Evolutionary conservation across 2,797 vertebrate species (phyloP).

Genomic region (Galago senegalensis): DNA sequence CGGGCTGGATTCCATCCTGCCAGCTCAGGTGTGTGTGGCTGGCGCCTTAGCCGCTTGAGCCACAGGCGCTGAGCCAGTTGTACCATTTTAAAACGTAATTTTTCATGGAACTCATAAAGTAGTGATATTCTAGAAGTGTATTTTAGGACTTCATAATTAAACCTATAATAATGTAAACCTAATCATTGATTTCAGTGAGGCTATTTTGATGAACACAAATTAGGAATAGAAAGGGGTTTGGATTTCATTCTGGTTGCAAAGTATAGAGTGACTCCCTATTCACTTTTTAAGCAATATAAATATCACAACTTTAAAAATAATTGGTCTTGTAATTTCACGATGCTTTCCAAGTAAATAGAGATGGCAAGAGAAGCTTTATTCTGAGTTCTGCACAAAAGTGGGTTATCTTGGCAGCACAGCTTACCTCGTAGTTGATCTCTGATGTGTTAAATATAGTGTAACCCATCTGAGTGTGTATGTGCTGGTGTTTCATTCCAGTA

Average conservation of each 20-base stretch:
- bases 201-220: not conserved
- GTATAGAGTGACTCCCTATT: not conserved
- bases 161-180: not conserved
- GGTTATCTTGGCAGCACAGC: not conserved
- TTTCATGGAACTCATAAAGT: not conserved
- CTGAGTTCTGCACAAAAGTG: not conserved
- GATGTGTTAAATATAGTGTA: not conserved
- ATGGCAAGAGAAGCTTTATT: not conserved
- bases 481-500: not conserved
- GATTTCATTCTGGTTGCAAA: not conserved
- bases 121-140: not conserved
- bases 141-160: not conserved
- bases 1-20: no score
- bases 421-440: not conserved
- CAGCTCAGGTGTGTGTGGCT: no score
- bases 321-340: not conserved
- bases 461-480: not conserved
- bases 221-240: not conserved
- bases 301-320: not conserved
- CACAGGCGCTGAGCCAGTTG: no score
- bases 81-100: not conserved
- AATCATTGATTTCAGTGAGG: not conserved
- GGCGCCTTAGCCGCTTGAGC: no score
- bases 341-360: not conserved
- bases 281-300: no score